Base-by-base conservation (phyloP, 2,113 vertebrate species). In the Crotophaga sulcirostris region DNA sequence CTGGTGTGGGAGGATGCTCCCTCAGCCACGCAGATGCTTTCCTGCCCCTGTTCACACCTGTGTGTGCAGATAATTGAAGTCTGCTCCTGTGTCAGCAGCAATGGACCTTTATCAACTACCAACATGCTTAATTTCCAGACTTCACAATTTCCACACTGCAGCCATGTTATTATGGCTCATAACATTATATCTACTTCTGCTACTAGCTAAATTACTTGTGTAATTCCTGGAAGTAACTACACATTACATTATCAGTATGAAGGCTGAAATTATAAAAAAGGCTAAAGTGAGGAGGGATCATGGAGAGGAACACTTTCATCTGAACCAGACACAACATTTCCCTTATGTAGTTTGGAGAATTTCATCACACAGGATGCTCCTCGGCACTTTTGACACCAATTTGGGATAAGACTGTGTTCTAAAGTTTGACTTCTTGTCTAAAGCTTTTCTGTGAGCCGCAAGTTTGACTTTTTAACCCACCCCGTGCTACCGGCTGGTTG, bases 401-500 rank as follows among this genome's bases (percentile, higher is more conserved):
- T 49, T 51, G 21, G n/a, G 11, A 29, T 25, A 21, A 42, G 67
- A 28, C 2, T 0, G 0, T 28, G 16, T 45, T 26, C 28, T 19
- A 47, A 45, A 84, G 29, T 24, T 40, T 25, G 34, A 2, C n/a
- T n/a, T n/a, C n/a, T n/a, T n/a, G n/a, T n/a, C n/a, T n/a, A n/a
- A n/a, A n/a, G n/a, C n/a, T 10, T 64, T 70, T 24, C 36, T 47
- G 24, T 1, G 14, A 44, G n/a, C 14, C 3, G 2, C 13, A 21
- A 54, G 6, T 36, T 84, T 60, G 52, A 21, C 7, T 26, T 83
- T 64, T 47, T 28, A 17, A 51, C 24, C 19, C 1, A 1, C 7
- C 7, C 29, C 20, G 23, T 0, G 0, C 13, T 33, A 28, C 26
- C 40, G 17, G 13, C 17, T 6, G 0, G 10, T 56, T 7, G 16